Conservation (phyloP, 2,113 vertebrate genomes). For the Piliocolobus tephrosceles region DNA sequence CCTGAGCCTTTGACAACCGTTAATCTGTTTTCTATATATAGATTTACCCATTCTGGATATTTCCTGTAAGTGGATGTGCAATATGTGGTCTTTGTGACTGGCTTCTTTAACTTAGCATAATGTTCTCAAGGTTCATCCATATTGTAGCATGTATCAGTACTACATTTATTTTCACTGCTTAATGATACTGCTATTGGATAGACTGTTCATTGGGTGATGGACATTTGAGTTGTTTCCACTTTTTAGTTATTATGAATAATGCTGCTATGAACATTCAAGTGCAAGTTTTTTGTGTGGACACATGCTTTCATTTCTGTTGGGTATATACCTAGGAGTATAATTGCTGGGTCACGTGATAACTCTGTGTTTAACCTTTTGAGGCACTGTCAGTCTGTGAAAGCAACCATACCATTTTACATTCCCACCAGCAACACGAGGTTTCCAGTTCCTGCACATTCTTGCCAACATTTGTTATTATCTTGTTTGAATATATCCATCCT, state of each 20-base stretch:
- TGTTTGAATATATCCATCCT: neutral
- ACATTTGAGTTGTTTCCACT: neutral
- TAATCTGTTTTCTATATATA: neutral
- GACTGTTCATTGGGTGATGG: neutral
- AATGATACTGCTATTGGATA: neutral
- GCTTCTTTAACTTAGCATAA: neutral
- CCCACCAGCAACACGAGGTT: neutral
- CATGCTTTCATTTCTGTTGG: neutral
- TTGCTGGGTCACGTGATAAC: neutral
- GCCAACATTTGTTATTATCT: neutral
- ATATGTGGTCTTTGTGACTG: neutral
- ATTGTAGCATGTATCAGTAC: neutral
- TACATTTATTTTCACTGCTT: slow-evolving; percentile 38
- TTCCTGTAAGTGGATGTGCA: neutral
- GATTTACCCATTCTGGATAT: neutral
- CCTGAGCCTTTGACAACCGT: neutral
- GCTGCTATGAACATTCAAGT: neutral
- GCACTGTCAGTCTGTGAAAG: neutral
- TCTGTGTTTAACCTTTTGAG: slow-evolving; percentile 1
- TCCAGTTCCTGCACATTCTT: neutral
- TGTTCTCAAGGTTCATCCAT: slow-evolving; percentile 6
- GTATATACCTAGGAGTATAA: neutral
- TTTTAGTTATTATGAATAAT: neutral
- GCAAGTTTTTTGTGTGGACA: neutral
- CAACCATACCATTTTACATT: neutral